phyloP scores from a whole-genome alignment of 1,140 invertebrate species.

The Eriosoma lanigerum region DNA sequence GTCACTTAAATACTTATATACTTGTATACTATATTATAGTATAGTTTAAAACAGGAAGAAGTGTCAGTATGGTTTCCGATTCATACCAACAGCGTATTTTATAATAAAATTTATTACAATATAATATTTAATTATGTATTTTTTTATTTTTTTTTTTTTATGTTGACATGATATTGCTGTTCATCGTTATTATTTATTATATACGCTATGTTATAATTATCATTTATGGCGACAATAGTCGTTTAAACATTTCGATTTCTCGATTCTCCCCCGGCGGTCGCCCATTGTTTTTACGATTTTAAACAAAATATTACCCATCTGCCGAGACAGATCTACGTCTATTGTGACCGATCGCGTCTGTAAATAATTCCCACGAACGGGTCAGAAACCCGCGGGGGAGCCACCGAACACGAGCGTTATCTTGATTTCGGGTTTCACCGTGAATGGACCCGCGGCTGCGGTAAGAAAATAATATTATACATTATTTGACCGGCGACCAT shows the following conservation, averaged over 20 bases:
- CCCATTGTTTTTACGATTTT: conserved; percentile 6
- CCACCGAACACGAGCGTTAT: background rate
- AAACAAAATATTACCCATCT: background rate
- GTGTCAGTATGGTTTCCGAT: background rate
- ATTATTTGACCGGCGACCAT: background rate
- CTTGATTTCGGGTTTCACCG: conserved; percentile 7
- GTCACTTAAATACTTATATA: too few relatives aligned
- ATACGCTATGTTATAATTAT: background rate
- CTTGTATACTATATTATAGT: too few relatives aligned
- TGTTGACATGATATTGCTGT: too few relatives aligned
- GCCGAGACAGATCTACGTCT: background rate
- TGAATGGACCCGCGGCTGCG: background rate
- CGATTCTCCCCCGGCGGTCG: background rate
- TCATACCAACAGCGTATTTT: background rate
- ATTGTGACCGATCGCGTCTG: background rate
- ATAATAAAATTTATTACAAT: too few relatives aligned
- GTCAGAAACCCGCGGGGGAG: conserved; percentile 23
- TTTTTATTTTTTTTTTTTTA: too few relatives aligned
- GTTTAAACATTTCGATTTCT: background rate
- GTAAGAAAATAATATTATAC: background rate
- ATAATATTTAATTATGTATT: too few relatives aligned
- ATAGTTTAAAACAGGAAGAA: background rate
- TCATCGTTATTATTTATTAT: too few relatives aligned
- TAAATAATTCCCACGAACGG: conserved; percentile 22
- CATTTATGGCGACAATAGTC: background rate